Conservation (phyloP, 2,888 invertebrate species). For the Trachelus stipa region DNA sequence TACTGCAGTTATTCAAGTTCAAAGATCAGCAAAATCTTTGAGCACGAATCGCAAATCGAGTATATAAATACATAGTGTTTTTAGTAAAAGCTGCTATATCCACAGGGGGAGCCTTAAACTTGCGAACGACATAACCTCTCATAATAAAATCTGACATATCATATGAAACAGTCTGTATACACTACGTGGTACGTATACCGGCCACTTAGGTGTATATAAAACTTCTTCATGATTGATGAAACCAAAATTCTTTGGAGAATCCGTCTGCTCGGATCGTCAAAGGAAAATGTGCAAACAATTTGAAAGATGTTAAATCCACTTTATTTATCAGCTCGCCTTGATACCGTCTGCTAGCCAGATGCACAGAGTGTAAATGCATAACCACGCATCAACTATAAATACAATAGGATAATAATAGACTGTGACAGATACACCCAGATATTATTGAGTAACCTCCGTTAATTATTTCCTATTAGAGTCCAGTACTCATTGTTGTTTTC, state of each 20-base stretch:
- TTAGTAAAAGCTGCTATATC: not conserved
- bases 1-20: not conserved
- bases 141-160: not conserved
- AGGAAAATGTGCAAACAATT: not conserved
- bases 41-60: not conserved
- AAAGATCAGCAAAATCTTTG: not conserved
- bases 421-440: not conserved
- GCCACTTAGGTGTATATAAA: not conserved
- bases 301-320: not conserved
- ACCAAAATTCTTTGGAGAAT: not conserved
- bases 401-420: not conserved
- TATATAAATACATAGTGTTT: not conserved
- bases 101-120: not conserved
- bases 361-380: conserved; percentile 1
- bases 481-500: not conserved
- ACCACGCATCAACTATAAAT: not conserved
- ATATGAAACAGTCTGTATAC: not conserved
- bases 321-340: not conserved
- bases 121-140: not conserved
- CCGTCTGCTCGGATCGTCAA: not conserved
- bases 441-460: not conserved
- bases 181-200: not conserved
- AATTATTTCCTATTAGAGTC: not conserved
- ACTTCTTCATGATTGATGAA: not conserved
- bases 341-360: conserved; percentile 8